Conservation (phyloP, 1,140 invertebrate genomes). For the Drosophila bipectinata region DNA sequence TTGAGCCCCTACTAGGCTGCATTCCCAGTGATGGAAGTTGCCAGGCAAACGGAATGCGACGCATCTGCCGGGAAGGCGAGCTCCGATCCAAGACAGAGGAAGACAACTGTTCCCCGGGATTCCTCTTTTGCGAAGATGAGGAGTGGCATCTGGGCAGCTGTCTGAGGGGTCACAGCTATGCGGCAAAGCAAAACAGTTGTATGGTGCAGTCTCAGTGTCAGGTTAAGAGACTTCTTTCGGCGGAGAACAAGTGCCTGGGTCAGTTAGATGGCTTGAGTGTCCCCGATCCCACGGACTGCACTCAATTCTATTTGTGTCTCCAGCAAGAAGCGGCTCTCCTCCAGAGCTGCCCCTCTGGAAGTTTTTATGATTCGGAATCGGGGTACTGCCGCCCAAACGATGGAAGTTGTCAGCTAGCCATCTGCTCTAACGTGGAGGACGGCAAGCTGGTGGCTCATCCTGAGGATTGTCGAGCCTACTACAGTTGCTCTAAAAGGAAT, state of each 20-base stretch:
- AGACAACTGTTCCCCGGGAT: conserved; percentile 57
- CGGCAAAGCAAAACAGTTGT: conserved; percentile 17
- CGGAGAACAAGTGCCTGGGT: conserved; percentile 31
- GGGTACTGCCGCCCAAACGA: conserved; percentile 74
- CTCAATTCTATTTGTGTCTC: conserved; percentile 64
- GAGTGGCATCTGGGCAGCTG: conserved; percentile 66
- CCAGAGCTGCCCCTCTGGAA: conserved; percentile 59
- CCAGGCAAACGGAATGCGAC: conserved; percentile 57
- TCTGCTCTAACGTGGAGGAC: conserved; percentile 31
- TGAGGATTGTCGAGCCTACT: conserved; percentile 62
- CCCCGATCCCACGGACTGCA: conserved; percentile 59
- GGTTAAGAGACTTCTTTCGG: background rate
- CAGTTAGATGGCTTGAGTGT: conserved; percentile 62
- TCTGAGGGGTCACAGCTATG: conserved; percentile 56
- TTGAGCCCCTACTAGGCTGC: conserved; percentile 58
- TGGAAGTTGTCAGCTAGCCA: conserved; percentile 53
- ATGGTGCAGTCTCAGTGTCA: conserved; percentile 37
- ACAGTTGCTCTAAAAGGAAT: conserved; percentile 60
- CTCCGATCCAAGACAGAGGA: conserved; percentile 16
- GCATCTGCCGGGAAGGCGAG: conserved; percentile 48
- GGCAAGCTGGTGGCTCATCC: conserved; percentile 52
- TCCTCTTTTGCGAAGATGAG: conserved; percentile 64
- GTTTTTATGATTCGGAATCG: conserved; percentile 57
- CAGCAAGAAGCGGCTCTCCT: conserved; percentile 30
- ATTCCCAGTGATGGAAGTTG: conserved; percentile 60